Evolutionary conservation across 2,888 invertebrate species (phyloP), one percentile per base, ranked within the genome.

Genomic region (Epinotia demarniana): DNA sequence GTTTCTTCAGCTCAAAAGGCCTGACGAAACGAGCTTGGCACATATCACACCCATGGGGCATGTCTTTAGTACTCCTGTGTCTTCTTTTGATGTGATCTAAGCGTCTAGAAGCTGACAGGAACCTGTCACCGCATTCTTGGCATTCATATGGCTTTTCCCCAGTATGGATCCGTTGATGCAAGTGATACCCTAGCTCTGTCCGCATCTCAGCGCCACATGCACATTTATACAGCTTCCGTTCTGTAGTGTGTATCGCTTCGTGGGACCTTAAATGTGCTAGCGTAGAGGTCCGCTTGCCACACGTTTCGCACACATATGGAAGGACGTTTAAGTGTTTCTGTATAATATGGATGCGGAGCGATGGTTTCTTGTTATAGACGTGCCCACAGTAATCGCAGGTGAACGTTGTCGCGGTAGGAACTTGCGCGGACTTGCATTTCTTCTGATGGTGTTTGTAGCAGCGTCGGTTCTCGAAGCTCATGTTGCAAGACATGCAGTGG

Each of bases 1-100:
- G 94, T 33, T 90, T 93, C 75, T 86, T 90, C 66, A 93, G 81
- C 74, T 92, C 90, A 72, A 89, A 91, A 0, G 94, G 93, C 19
- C 92, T 84, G 0, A 92, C 82, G 77, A 93, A 94, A 4, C 88
- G 83, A 0, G 92, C 90, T 0, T 84, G 77, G 73, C 94, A 94
- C 57, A 86, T 76, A 0, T 85, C 84, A 57, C 94, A 94, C 0
- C 80, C 86, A 57, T 92, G 91, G 0, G 87, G 84, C 81, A 89
- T 85, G 0, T 90, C 89, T 27, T 85, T 84, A 0, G 82, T 75
- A 16, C 84, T 85, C 70, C 85, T 86, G 63, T 93, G 92, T 18
- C 86, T 83, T n/a, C 93, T 79, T 75, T 92, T 92, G 0, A 90
- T 80, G 62, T 93, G 93, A 66, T 93, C 93, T 16, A 89, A 57